phyloP scores from a whole-genome alignment of 2,888 invertebrate species.

The Tolmerus cingulatus region DNA sequence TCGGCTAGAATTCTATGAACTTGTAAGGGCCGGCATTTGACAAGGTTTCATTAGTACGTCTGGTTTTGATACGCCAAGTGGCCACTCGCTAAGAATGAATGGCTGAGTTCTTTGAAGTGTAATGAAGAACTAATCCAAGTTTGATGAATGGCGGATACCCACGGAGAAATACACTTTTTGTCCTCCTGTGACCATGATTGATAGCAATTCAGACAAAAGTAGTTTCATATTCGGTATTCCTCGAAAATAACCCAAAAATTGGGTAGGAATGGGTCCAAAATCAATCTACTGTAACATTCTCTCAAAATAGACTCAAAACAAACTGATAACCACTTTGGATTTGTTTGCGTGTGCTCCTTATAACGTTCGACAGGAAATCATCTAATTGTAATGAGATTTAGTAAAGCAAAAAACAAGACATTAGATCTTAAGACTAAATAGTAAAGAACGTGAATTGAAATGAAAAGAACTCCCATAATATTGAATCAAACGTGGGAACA shows the following conservation, averaged over 20 bases:
- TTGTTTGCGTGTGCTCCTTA: neutral
- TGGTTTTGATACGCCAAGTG: neutral
- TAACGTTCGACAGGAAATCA: neutral
- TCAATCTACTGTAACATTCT: neutral
- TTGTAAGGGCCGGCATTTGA: neutral
- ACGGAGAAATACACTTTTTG: neutral
- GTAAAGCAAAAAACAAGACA: neutral
- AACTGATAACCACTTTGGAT: neutral
- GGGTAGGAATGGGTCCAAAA: neutral
- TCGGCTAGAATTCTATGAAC: neutral
- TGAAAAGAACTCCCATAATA: neutral
- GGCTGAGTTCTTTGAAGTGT: neutral
- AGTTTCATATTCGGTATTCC: neutral
- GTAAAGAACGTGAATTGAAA: neutral
- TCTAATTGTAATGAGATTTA: neutral
- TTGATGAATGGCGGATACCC: neutral
- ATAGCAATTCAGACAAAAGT: neutral
- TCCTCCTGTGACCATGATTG: neutral
- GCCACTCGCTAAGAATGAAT: neutral
- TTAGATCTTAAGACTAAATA: neutral
- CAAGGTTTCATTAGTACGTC: neutral
- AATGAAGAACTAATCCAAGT: neutral
- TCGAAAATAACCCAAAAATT: neutral
- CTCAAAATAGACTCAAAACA: neutral
- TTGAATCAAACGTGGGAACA: neutral